phyloP scores from a whole-genome alignment of 2,797 vertebrate genomes.

The Scolopax rusticola region DNA sequence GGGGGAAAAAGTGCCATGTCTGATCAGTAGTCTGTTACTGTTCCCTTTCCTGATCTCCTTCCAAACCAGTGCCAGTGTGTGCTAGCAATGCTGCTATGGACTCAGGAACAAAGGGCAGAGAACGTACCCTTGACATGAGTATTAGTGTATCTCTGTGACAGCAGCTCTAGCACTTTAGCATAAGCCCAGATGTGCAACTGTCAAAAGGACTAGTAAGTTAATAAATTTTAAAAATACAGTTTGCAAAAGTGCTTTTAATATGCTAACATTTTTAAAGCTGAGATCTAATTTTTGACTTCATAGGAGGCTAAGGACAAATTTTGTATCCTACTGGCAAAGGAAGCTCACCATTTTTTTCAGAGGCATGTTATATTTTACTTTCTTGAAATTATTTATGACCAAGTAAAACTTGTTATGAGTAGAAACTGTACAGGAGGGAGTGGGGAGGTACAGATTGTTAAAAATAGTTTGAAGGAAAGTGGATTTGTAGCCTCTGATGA shows the following conservation, averaged over 20 bases:
- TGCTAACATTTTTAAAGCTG: background rate
- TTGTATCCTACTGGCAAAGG: background rate
- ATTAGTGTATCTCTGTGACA: background rate
- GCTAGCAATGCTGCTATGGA: background rate
- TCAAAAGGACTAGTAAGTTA: background rate
- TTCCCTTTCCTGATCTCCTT: background rate
- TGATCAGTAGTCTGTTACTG: background rate
- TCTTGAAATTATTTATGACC: background rate
- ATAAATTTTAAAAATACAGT: background rate
- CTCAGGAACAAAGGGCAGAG: background rate
- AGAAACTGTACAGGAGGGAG: background rate
- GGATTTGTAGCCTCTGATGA: background rate
- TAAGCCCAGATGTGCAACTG: background rate
- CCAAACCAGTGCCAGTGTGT: background rate
- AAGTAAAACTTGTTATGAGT: background rate
- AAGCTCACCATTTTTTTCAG: background rate
- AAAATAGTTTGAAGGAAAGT: background rate
- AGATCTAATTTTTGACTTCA: background rate
- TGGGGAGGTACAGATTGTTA: background rate
- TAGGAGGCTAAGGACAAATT: background rate
- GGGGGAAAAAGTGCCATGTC: background rate
- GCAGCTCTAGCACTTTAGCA: background rate
- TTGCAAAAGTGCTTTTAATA: background rate
- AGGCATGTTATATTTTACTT: background rate
- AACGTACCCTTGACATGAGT: background rate